These are phyloP conservation scores for Beroe forskalii DNA, from an alignment of 37 sponge, comb jelly and placozoan genomes.

Conservation along the genomic window DNA sequence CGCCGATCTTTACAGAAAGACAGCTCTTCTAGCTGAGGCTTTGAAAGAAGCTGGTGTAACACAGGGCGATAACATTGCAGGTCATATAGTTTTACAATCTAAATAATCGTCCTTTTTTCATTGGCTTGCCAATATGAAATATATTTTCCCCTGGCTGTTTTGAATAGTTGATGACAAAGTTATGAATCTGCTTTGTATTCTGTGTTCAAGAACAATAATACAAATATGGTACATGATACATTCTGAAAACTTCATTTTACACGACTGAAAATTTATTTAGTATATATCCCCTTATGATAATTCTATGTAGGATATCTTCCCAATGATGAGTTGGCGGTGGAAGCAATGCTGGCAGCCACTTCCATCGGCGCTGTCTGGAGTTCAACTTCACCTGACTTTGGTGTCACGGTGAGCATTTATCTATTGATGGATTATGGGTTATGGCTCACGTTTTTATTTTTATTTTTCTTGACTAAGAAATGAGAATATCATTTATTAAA, in stretches of 20 bases:
- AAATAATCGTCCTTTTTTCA: neutral
- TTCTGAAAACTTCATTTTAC: too few relatives aligned
- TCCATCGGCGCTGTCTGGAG: conserved; percentile 95
- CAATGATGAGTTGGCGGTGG: conserved; percentile 86
- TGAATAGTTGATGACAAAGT: too few relatives aligned
- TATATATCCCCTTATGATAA: too few relatives aligned
- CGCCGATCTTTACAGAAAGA: conserved; percentile 72
- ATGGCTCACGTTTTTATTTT: too few relatives aligned
- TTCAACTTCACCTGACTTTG: conserved; percentile 97
- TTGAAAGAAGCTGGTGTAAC: conserved; percentile 77
- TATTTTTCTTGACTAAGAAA: neutral
- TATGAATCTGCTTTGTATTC: too few relatives aligned
- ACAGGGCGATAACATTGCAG: conserved; percentile 85
- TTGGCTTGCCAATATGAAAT: neutral
- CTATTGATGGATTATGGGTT: too few relatives aligned
- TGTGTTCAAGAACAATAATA: too few relatives aligned
- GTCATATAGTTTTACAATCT: conserved; percentile 65
- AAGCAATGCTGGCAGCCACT: conserved; percentile 93
- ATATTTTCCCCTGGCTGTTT: too few relatives aligned
- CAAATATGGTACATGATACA: too few relatives aligned
- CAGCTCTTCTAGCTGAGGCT: conserved; percentile 76
- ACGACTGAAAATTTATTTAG: too few relatives aligned
- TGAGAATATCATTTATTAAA: neutral
- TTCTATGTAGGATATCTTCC: conserved; percentile 90
- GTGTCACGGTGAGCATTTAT: conserved; percentile 85